Evolutionary conservation across 2,113 vertebrate genomes (phyloP).

Genomic region (Todiramphus saurophagus): DNA sequence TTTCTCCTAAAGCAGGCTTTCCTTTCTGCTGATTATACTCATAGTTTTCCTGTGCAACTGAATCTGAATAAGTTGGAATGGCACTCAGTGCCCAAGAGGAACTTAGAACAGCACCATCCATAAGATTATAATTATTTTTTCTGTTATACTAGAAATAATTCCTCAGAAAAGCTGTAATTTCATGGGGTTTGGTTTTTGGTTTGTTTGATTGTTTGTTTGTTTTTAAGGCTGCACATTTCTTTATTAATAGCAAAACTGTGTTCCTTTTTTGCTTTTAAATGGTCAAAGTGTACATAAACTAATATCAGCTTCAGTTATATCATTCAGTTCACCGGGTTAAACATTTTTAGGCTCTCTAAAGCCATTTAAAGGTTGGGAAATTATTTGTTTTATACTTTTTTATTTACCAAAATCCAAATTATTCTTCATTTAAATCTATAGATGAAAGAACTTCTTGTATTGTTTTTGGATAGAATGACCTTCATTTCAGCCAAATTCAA

Average conservation of each 20-base stretch:
- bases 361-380: not conserved
- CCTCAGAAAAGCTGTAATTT: not conserved
- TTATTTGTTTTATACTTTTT: too few relatives aligned
- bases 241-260: not conserved
- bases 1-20: not conserved
- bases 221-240: not conserved
- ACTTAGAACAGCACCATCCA: not conserved
- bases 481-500: not conserved
- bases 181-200: too few relatives aligned
- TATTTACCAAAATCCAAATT: not conserved
- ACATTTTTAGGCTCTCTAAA: not conserved
- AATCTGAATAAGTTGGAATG: not conserved
- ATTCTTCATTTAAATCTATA: not conserved
- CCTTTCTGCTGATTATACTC: not conserved
- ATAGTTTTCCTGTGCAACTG: not conserved
- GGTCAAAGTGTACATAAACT: not conserved
- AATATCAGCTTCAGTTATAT: not conserved
- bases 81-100: not conserved
- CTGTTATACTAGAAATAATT: not conserved
- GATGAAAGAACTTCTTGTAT: not conserved
- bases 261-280: not conserved
- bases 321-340: not conserved
- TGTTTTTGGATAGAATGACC: not conserved
- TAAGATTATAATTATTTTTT: not conserved
- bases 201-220: not conserved